Conservation (phyloP, 2,113 vertebrate species). For the Brienomyrus brachyistius region DNA sequence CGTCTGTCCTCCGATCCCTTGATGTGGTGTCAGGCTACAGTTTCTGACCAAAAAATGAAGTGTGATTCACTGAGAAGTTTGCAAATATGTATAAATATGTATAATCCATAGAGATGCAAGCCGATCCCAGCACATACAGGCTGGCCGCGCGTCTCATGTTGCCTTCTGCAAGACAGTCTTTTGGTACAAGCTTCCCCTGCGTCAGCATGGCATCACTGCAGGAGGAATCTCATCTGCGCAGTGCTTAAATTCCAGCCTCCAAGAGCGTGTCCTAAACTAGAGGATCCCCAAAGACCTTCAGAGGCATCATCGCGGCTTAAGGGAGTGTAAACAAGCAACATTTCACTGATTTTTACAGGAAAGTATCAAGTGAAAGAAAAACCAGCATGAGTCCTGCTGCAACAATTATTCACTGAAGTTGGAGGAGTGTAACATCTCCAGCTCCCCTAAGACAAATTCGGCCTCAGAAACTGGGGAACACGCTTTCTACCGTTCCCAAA, state of each 20-base stretch:
- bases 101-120: constrained; percentile 1
- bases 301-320: neutral
- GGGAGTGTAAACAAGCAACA: neutral
- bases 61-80: neutral
- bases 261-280: neutral
- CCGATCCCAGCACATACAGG: neutral
- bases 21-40: neutral
- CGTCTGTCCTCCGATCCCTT: neutral
- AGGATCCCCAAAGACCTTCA: neutral
- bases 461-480: neutral
- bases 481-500: neutral
- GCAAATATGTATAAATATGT: neutral
- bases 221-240: neutral
- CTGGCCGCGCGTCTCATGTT: neutral
- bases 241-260: neutral
- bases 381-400: neutral
- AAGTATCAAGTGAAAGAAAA: neutral
- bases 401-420: neutral
- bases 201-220: neutral
- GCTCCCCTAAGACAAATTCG: neutral
- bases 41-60: neutral
- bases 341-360: neutral
- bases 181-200: neutral
- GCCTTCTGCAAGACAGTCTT: neutral
- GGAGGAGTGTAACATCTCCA: neutral